These are phyloP conservation scores for Circaetus gallicus DNA, from an alignment of 2,113 vertebrate species.

Conservation along the genomic window DNA sequence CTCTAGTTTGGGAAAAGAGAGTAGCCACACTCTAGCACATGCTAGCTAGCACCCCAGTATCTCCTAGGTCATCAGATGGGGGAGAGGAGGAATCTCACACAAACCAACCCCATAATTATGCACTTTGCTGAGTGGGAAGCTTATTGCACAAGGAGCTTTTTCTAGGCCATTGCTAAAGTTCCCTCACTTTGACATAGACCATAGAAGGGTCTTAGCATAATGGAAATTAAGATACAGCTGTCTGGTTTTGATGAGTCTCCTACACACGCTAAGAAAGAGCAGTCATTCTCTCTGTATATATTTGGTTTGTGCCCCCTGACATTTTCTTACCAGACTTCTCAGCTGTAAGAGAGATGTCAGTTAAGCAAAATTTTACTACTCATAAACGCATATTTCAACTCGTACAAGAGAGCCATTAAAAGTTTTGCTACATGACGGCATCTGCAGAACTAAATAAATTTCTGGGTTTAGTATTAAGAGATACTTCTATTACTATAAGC, in stretches of 20 bases:
- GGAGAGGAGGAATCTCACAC: not conserved
- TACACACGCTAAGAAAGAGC: not conserved
- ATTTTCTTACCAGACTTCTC: not conserved
- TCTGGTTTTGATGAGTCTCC: fast-evolving
- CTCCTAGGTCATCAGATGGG: too few species aligned
- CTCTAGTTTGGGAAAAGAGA: not conserved
- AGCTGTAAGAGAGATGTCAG: not conserved
- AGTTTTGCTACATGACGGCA: not conserved
- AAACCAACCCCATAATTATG: not conserved
- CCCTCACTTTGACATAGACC: not conserved
- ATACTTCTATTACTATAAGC: not conserved
- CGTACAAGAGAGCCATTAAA: not conserved
- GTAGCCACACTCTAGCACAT: not conserved
- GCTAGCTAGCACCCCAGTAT: not conserved
- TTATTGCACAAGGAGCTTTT: not conserved
- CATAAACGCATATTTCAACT: not conserved
- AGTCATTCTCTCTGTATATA: not conserved
- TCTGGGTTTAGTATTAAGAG: not conserved
- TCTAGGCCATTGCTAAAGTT: not conserved
- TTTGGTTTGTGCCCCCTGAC: not conserved
- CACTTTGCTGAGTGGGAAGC: not conserved
- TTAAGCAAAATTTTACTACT: not conserved
- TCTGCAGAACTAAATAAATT: not conserved
- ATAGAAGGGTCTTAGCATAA: not conserved
- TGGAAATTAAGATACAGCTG: not conserved